These are phyloP conservation scores for Acrossocheilus fasciatus DNA, from an alignment of 2,797 vertebrate genomes.

Conservation along the genomic window DNA sequence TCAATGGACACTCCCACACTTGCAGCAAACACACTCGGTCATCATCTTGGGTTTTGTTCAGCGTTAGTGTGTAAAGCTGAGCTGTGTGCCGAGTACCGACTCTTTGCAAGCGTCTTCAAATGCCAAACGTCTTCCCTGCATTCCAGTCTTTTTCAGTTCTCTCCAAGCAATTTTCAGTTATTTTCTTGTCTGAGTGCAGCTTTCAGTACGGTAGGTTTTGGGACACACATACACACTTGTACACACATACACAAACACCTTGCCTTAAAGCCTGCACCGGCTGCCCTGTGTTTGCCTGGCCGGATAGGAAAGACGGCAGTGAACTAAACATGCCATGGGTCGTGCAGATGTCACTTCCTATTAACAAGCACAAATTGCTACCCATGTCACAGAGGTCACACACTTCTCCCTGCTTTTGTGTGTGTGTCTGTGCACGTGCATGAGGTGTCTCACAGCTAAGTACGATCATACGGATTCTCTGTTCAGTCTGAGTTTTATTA, in stretches of 20 bases:
- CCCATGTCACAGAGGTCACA: conserved; percentile 56
- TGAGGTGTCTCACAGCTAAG: background rate
- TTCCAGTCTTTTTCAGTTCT: conserved; percentile 44
- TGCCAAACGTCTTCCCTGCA: conserved; percentile 48
- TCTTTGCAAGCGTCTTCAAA: conserved; percentile 41
- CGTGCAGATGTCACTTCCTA: conserved; percentile 71
- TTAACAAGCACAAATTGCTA: conserved; percentile 65
- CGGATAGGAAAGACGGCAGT: conserved; percentile 44
- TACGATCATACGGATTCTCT: background rate
- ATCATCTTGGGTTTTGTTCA: conserved; percentile 31
- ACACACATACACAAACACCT: conserved; percentile 25
- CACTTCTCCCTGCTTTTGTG: conserved; percentile 42
- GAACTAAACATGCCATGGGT: conserved; percentile 66
- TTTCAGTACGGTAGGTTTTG: conserved; percentile 54
- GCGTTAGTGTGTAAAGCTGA: conserved; percentile 28
- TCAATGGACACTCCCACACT: conserved; percentile 50
- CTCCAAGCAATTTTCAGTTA: conserved; percentile 82
- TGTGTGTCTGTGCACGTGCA: conserved; percentile 17
- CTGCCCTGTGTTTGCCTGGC: conserved; percentile 35
- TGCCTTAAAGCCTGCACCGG: conserved; percentile 29
- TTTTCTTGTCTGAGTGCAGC: conserved; percentile 86
- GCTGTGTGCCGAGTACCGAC: background rate
- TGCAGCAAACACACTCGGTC: conserved; percentile 43
- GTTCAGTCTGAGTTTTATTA: background rate
- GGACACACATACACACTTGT: background rate